phyloP scores from a whole-genome alignment of 2,888 invertebrate genomes.

The Lycaena phlaeas region DNA sequence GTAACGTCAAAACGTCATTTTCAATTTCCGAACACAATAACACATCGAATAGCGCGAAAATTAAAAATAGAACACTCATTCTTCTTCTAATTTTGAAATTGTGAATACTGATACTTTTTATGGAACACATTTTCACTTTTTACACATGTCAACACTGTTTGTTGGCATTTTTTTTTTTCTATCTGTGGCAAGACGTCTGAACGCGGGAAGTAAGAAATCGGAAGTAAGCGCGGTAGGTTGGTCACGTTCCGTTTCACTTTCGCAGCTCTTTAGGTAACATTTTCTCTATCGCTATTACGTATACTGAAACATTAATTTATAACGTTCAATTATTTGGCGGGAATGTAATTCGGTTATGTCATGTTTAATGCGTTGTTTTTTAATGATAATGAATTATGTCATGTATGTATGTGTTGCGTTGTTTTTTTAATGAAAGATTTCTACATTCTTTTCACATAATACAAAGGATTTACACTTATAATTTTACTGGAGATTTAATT shows the following conservation, averaged over 20 bases:
- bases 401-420: too few relatives aligned
- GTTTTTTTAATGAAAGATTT: too few relatives aligned
- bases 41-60: conserved; percentile 26
- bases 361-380: background rate
- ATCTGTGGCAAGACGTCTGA: conserved; percentile 38
- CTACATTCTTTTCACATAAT: too few relatives aligned
- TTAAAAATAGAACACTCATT: conserved; percentile 30
- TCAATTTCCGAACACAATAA: conserved; percentile 43
- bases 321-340: conserved; percentile 23
- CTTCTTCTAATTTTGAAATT: conserved; percentile 30
- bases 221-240: conserved; percentile 45
- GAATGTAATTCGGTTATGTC: conserved; percentile 7
- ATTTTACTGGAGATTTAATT: too few relatives aligned
- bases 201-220: conserved; percentile 46
- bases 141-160: conserved; percentile 29
- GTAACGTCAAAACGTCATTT: conserved; percentile 59
- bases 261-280: conserved; percentile 25
- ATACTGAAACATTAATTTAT: conserved; percentile 16
- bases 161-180: conserved; percentile 21
- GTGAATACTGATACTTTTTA: conserved; percentile 19
- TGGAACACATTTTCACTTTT: conserved; percentile 17
- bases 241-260: conserved; percentile 59
- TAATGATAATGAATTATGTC: too few relatives aligned
- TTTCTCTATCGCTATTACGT: conserved; percentile 24
- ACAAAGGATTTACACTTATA: too few relatives aligned